Evolutionary conservation across 2,888 invertebrate species (phyloP).

Genomic region (Litoditis marina): DNA sequence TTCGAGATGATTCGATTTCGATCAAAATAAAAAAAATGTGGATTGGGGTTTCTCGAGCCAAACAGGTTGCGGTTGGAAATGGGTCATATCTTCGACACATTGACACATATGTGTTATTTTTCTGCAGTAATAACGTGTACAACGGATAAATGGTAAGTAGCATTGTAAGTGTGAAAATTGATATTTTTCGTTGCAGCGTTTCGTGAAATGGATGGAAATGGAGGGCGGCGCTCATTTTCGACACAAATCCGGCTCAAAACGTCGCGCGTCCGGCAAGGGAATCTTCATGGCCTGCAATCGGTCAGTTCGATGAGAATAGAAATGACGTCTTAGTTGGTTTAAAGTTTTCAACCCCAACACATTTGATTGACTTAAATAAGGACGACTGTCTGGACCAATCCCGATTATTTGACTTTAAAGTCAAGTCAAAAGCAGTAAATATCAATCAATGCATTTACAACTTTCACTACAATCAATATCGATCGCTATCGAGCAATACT

Average conservation of each 20-base stretch:
- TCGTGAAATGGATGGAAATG: slow-evolving; percentile 39
- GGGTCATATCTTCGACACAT: too few species aligned
- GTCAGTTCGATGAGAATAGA: not conserved
- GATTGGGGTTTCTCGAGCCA: too few species aligned
- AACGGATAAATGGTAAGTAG: too few species aligned
- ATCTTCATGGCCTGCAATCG: slow-evolving; percentile 46
- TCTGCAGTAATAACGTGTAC: not conserved
- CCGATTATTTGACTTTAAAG: not conserved
- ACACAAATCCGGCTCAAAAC: slow-evolving; percentile 44
- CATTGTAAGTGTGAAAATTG: not conserved
- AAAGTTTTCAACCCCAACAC: too few species aligned
- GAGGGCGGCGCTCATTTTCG: slow-evolving; percentile 49
- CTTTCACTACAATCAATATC: too few species aligned
- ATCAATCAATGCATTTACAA: not conserved
- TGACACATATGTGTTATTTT: not conserved
- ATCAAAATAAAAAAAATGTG: too few species aligned
- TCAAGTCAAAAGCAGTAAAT: not conserved
- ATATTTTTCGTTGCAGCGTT: slow-evolving; percentile 25
- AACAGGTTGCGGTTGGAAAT: too few species aligned
- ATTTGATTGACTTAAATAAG: too few species aligned
- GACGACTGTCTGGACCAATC: too few species aligned
- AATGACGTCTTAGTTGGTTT: too few species aligned
- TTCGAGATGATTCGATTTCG: too few species aligned
- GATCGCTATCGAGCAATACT: too few species aligned
- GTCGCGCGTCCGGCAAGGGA: slow-evolving; percentile 34